Evolutionary conservation across 2,888 invertebrate species (phyloP).

Genomic region (Automeris io): DNA sequence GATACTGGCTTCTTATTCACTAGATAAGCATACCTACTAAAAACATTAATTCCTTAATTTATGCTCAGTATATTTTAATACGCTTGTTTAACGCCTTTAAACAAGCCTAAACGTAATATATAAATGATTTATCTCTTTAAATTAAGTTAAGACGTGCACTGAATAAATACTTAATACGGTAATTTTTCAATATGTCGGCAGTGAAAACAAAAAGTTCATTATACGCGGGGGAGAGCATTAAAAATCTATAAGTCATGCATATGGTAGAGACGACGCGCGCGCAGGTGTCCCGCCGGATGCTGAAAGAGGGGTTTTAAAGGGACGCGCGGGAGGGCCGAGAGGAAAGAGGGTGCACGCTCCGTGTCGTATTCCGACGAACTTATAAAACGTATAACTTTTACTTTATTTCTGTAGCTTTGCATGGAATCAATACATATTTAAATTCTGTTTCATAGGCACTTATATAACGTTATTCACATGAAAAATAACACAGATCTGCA

Average conservation of each 20-base stretch:
- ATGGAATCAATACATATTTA: background rate
- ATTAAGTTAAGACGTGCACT: no score
- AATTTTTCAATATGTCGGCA: conserved; percentile 38
- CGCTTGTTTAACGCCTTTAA: no score
- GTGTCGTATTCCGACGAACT: conserved; percentile 25
- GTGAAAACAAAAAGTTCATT: conserved; percentile 54
- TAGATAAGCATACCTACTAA: no score
- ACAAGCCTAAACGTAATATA: no score
- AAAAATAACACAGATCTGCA: no score
- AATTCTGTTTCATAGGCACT: no score
- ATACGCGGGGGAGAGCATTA: conserved; percentile 59
- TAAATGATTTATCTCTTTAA: no score
- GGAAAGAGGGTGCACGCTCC: conserved; percentile 37
- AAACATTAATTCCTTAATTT: no score
- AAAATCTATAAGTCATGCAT: conserved; percentile 56
- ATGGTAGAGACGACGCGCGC: conserved; percentile 42
- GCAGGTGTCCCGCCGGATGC: conserved; percentile 73
- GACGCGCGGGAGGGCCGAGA: conserved; percentile 14
- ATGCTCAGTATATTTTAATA: no score
- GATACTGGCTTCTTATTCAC: no score
- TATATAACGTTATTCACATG: no score
- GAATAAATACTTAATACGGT: no score
- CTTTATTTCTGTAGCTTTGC: conserved; percentile 1
- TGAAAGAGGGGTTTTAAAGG: conserved; percentile 32
- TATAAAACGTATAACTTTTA: conserved; percentile 20